Base-by-base conservation (phyloP, 2,113 vertebrate genomes). In the Galeopterus variegatus region DNA sequence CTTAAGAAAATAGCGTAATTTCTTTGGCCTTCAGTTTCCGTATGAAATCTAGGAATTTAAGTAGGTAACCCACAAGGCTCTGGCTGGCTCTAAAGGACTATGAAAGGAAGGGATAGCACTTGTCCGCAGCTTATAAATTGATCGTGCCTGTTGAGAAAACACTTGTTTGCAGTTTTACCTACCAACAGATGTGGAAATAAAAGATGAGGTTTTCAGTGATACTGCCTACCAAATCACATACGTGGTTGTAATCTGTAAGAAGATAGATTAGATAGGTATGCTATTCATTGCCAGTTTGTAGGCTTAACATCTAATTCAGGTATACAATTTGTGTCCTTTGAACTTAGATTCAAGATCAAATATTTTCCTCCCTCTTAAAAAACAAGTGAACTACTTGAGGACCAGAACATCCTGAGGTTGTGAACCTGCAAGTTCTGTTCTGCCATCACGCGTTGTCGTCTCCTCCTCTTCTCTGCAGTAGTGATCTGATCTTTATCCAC, bases 291-390 rank as follows among this genome's bases (percentile, higher is more conserved):
- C 48, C 45, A 69, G 28, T 5, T 7, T 24, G 48, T 8, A n/a
- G 62, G 36, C 4, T 58, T 70, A 45, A 52, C 24, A 23, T 77
- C 33, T 65, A 50, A 65, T 23, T 77, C 48, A 48, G 18, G 8
- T 45, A 18, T 0, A 0, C 36, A 19, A 23, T 67, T 45, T 80
- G 33, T 83, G 87, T 97, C 19, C 62, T 82, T 94, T 92, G 31
- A 19, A 6, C 97, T 98, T 97, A 33, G 67, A 62, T 88, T 96
- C 86, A 5, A 87, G 88, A 54, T 60, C 36, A 95, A 83, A 90
- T 79, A 92, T 93, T 97, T 94, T 21, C 70, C 72, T 81, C 19
- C 77, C 21, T 15, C 92, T 33, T 87, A 79, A 96, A 83, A 77
- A 69, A 31, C 48, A 4, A 81, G 69, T 58, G 12, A 97, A 92